Evolutionary conservation across 2,888 invertebrate genomes (phyloP).

Genomic region (Eilema caniola): DNA sequence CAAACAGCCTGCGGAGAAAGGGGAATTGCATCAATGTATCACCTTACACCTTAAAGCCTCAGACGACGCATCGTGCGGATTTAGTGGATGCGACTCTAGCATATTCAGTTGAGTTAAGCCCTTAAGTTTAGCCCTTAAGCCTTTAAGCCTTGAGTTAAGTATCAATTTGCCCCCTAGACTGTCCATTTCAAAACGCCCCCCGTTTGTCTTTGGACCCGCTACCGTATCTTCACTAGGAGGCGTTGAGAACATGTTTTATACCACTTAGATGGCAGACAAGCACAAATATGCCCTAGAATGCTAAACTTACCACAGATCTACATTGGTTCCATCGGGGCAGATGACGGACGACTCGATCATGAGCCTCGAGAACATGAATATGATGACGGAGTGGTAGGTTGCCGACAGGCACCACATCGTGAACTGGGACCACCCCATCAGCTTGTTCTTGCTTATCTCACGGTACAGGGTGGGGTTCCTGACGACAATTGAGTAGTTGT

Average conservation of each 20-base stretch:
- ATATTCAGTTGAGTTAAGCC: too few species aligned
- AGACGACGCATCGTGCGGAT: too few species aligned
- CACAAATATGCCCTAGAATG: too few species aligned
- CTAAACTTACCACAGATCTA: conserved; percentile 82
- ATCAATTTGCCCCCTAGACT: too few species aligned
- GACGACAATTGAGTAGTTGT: conserved; percentile 9
- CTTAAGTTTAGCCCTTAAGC: too few species aligned
- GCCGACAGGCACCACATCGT: conserved; percentile 87
- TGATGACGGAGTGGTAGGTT: conserved; percentile 89
- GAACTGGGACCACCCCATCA: conserved; percentile 89
- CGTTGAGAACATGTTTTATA: not conserved
- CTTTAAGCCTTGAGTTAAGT: too few species aligned
- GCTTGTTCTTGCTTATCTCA: conserved; percentile 87
- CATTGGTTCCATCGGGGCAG: conserved; percentile 80
- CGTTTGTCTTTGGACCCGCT: too few species aligned
- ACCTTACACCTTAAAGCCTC: too few species aligned
- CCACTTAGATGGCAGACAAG: too few species aligned
- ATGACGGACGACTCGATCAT: conserved; percentile 82
- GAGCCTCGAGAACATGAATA: conserved; percentile 85
- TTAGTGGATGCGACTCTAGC: too few species aligned
- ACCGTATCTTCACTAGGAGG: not conserved
- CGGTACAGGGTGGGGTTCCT: conserved; percentile 91
- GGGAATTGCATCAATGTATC: too few species aligned
- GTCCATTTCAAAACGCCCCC: too few species aligned
- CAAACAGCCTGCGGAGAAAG: conserved; percentile 80